Evolutionary conservation across 2,888 invertebrate genomes (phyloP).

Genomic region (Anaspis maculata): DNA sequence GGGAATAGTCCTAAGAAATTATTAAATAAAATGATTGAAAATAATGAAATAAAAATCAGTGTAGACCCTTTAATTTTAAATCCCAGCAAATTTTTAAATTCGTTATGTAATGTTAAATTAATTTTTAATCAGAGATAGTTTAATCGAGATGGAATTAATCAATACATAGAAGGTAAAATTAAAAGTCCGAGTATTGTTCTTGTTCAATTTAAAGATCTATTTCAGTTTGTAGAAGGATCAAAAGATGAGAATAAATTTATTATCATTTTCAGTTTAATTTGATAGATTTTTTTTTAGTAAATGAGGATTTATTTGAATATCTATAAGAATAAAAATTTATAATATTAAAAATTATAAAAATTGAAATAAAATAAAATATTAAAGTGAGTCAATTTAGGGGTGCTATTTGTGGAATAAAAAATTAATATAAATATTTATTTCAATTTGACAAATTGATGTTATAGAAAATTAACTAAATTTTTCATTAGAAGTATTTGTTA

Average conservation of each 20-base stretch:
- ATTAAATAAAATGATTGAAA: constrained; percentile 54
- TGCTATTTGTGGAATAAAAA: constrained; percentile 62
- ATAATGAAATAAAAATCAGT: constrained; percentile 40
- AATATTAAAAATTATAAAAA: constrained; percentile 46
- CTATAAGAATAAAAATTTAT: constrained; percentile 48
- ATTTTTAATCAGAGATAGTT: constrained; percentile 46
- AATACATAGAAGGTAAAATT: constrained; percentile 47
- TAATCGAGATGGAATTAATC: constrained; percentile 48
- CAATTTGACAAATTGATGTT: constrained; percentile 61
- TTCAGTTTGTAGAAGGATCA: constrained; percentile 51
- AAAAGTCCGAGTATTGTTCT: constrained; percentile 47
- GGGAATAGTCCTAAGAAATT: constrained; percentile 63
- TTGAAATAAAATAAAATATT: constrained; percentile 37
- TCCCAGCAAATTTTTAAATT: constrained; percentile 51
- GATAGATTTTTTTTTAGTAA: constrained; percentile 22
- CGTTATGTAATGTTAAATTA: constrained; percentile 44
- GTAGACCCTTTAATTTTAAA: constrained; percentile 39
- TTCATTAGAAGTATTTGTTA: constrained; percentile 56
- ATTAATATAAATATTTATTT: constrained; percentile 52
- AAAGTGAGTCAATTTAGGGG: constrained; percentile 49
- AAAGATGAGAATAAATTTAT: constrained; percentile 60
- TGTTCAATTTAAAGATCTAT: constrained; percentile 52
- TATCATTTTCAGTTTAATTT: constrained; percentile 56
- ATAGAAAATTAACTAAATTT: constrained; percentile 46
- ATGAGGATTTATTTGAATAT: no score